Conservation (phyloP, 2,113 vertebrate species). For the Brachyistius frenatus region DNA sequence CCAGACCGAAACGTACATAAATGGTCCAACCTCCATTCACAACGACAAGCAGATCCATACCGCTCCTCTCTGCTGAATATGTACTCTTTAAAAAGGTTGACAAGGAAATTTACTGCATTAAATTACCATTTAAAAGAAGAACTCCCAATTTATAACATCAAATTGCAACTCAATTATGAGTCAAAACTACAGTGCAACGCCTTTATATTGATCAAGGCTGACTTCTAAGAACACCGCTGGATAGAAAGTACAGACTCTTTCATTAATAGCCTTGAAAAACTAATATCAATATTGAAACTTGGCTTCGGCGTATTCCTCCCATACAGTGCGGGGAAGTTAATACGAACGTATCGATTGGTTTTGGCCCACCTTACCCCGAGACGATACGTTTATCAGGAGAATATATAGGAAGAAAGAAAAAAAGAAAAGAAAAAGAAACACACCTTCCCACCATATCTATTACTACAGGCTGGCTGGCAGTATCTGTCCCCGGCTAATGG, state of each 20-base stretch:
- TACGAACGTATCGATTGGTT: conserved; percentile 49
- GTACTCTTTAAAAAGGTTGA: too few species aligned
- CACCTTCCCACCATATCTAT: conserved; percentile 40
- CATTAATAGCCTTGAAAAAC: conserved; percentile 27
- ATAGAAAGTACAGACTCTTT: neutral
- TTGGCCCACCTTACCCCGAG: conserved; percentile 4
- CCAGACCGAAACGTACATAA: neutral
- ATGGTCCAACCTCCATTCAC: neutral
- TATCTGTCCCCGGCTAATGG: conserved; percentile 63
- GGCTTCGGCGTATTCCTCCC: conserved; percentile 5
- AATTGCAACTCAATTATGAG: neutral
- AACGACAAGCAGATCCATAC: too few species aligned
- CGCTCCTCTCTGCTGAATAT: too few species aligned
- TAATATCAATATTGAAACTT: conserved; percentile 27
- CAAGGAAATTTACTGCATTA: too few species aligned
- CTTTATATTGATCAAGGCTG: neutral
- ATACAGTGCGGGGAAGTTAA: conserved; percentile 33
- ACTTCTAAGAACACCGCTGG: neutral
- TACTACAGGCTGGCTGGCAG: conserved; percentile 43
- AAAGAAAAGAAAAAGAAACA: conserved; percentile 17
- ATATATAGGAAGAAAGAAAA: conserved; percentile 2
- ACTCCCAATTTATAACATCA: too few species aligned
- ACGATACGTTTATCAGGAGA: conserved; percentile 44
- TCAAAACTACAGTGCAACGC: neutral
- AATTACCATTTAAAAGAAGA: too few species aligned